A percentile compares a stretch with the other conserved stretches of the same genome.
phyloP scores from a whole-genome alignment of 2,888 invertebrate genomes.

The Orthonychiurus folsomi region DNA sequence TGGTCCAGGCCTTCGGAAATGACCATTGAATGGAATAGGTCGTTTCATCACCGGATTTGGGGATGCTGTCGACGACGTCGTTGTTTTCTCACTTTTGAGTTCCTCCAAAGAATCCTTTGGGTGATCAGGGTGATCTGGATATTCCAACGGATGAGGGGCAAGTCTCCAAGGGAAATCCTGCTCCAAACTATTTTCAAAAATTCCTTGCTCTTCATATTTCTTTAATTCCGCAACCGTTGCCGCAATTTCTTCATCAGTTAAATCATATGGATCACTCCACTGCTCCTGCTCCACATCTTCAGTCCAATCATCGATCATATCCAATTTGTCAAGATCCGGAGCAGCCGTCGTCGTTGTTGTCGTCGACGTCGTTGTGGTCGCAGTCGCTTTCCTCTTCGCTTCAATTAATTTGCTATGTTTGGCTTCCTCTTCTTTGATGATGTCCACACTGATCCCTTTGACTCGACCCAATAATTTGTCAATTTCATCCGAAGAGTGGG shows the following conservation, averaged over 20 bases:
- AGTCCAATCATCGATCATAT: conserved; percentile 16
- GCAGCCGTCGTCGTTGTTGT: conserved; percentile 8
- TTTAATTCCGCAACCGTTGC: conserved; percentile 34
- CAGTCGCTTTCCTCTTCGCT: not conserved
- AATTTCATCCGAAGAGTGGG: not conserved
- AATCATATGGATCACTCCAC: conserved; percentile 19
- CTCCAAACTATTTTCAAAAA: conserved; percentile 32
- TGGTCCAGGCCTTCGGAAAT: conserved; percentile 19
- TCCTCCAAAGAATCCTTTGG: conserved; percentile 25
- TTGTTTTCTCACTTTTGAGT: not conserved
- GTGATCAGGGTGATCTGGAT: conserved; percentile 38
- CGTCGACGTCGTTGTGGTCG: conserved; percentile 6
- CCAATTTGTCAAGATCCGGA: conserved; percentile 2
- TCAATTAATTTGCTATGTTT: conserved; percentile 11
- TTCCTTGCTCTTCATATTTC: conserved; percentile 29
- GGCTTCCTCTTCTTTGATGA: conserved; percentile 11
- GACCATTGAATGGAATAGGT: conserved; percentile 19
- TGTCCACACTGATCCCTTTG: conserved; percentile 9
- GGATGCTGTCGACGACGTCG: not conserved
- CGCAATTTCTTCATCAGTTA: conserved; percentile 30
- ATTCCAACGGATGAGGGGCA: conserved; percentile 36
- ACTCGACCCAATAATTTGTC: not conserved
- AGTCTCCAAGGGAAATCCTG: conserved; percentile 27
- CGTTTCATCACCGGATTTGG: conserved; percentile 16
- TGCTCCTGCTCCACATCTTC: conserved; percentile 13